Evolutionary conservation across 2,888 invertebrate genomes (phyloP), one percentile per base, ranked within the genome.

Genomic region (Boloria selene): DNA sequence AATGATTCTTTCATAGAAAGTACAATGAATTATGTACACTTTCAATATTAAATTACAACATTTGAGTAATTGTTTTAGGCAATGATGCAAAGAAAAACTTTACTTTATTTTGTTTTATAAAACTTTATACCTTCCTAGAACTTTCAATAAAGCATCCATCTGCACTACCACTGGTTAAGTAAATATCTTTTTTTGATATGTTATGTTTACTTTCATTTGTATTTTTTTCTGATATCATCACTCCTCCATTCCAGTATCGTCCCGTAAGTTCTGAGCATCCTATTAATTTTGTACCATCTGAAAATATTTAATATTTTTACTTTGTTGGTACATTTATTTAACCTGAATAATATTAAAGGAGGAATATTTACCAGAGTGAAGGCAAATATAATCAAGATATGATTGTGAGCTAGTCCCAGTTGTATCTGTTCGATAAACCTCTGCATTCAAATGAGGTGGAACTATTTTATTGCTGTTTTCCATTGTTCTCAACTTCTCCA

Each of bases 201-300:
- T 71, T 73, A 45, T 73, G 70, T 60, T 74, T 76, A 69, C 76
- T 77, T 17, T 80, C 81, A 18, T 85, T 82, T 51, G 65, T 59
- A n/a, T 84, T 72, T 67, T 79, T 77, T 56, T 82, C 77, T 65
- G 81, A 86, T 62, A 92, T 72, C 65, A 80, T 83, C 13, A 79
- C 87, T 52, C 85, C 86, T 59, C 92, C 93, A 75, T 87, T 88
- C 93, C 93, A 93, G 70, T 89, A 88, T 5, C 93, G 80, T 1
- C 92, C 93, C 18, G 90, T 92, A 52, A 92, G 72, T 75, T 93
- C 92, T 55, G 92, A 92, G 71, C 86, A 85, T 1, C 93, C 92
- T 45, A 93, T 74, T 17, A 93, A 76, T 7, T 87, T 75, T 54
- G 81, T 84, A n/a, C 90, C 88, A 83, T 91, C 93, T 93, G 42